Base-by-base conservation (phyloP, 2,888 invertebrate species). In the Nomada goodeniana region DNA sequence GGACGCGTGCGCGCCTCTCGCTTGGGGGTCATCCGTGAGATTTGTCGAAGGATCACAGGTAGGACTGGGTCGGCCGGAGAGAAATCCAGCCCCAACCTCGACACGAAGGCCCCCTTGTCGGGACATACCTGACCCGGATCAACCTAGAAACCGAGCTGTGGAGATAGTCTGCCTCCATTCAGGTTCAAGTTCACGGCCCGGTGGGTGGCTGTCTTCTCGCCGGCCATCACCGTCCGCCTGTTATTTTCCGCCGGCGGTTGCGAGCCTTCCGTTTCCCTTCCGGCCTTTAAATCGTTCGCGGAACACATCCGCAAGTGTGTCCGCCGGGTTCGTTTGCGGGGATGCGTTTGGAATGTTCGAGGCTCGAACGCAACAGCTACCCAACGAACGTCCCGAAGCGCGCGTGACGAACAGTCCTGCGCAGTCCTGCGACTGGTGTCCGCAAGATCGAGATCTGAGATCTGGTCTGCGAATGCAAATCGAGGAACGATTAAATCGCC, bases 181-280 rank as follows among this genome's bases (percentile, higher is more conserved):
- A 75, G 83, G 88, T 89, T 90, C 89, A 90, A 90, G 90, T 90
- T 90, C 89, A 90, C 68, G 15, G 13, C 63, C 63, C 47, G 36
- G 36, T 36, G 36, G 36, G 36, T 36, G 36, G 36, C 36, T 36
- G 36, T 7, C 36, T 36, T 0, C n/a, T n/a, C n/a, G 36, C 36
- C 36, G 36, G 36, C 7, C 36, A 7, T 0, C 7, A 29, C 29
- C 7, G 29, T 29, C 29, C 7, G 29, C 29, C 29, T 29, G 29
- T 29, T 29, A 29, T 29, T 29, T 29, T 29, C 29, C 29, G n/a
- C 7, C 29, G 29, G 29, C 5, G 29, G 29, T 0, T n/a, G 0
- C 29, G 29, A 29, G 5, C 0, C 5, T 36, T 36, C 36, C 7
- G 7, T 36, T 36, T 36, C 36, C 36, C 36, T 36, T 36, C 36